Evolutionary conservation across 2,113 vertebrate species (phyloP), one percentile per base, ranked within the genome.

Genomic region (Motacilla tschutschensis): DNA sequence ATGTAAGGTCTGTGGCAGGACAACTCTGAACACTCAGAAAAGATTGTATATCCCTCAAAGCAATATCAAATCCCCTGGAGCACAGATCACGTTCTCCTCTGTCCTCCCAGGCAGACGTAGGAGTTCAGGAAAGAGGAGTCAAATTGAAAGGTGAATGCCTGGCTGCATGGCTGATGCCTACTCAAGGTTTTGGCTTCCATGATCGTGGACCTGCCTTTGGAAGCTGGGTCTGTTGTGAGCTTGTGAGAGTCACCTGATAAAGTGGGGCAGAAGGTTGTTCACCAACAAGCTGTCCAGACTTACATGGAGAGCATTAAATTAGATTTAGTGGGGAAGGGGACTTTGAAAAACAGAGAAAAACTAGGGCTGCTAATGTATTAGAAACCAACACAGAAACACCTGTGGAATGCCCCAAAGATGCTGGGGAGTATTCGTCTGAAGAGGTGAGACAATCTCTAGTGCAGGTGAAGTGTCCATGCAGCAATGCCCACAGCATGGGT

Each of bases 111-210:
- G 62, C 16, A 53, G 22, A 53, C 1, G 5, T 2, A 65, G 8
- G 12, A 14, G 7, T 9, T 70, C 33, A 53, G 26, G 14, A 80
- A 33, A 19, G 18, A 51, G 14, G 7, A 70, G 17, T 33, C 22
- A 64, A 26, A 36, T 4, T 38, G 16, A 47, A 80, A 79, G 13
- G 2, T 47, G 29, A n/a, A n/a, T 70, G 29, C 8, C 36, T 57
- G 18, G 5, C 9, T 75, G 22, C 0, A 0, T 29, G 13, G 12
- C 16, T 41, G 16, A 31, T 64, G 26, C 14, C 13, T 25, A 25
- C 44, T 64, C 33, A 58, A 70, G 16, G 26, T 36, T 58, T 83
- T 58, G 38, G 9, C 9, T 75, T 47, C 24, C 33, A 6, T 2
- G 1, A 10, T 14, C 0, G 0, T 36, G 29, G 33, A 24, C 17